A percentile compares a stretch with the other conserved stretches of the same genome.
These are phyloP conservation scores for Tokudaia muenninki DNA, from an alignment of 2,797 vertebrate species.

Conservation along the genomic window DNA sequence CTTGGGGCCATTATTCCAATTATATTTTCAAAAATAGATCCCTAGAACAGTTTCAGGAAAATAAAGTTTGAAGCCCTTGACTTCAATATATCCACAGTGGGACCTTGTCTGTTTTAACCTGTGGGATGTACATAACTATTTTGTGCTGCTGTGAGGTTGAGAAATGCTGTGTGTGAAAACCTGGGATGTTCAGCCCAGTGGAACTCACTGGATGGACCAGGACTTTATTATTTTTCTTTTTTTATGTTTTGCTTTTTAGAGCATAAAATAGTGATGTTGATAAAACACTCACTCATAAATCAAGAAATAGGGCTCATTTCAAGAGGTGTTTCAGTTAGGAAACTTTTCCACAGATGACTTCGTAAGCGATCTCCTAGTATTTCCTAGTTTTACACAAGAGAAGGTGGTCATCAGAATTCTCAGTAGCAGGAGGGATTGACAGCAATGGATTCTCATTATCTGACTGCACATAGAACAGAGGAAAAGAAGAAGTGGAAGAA, in stretches of 20 bases:
- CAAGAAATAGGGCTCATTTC: not conserved
- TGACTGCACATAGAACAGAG: not conserved
- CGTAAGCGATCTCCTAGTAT: not conserved
- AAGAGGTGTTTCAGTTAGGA: not conserved
- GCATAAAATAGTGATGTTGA: not conserved
- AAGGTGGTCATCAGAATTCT: not conserved
- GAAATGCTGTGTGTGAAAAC: not conserved
- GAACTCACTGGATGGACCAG: not conserved
- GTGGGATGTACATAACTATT: not conserved
- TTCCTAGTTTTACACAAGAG: not conserved
- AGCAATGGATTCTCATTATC: not conserved
- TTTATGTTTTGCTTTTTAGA: not conserved
- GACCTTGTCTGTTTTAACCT: not conserved
- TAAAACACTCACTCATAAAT: not conserved
- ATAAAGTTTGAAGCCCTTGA: not conserved
- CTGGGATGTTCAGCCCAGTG: not conserved
- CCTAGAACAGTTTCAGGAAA: slow-evolving; percentile 9
- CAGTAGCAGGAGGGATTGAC: not conserved
- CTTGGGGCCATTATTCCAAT: not conserved
- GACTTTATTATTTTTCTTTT: not conserved
- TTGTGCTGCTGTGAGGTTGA: not conserved
- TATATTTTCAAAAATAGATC: not conserved
- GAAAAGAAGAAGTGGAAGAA: not conserved
- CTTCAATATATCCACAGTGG: not conserved
- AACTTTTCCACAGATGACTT: not conserved